Conservation (phyloP, 2,888 invertebrate genomes). For the Hermaeophaga mercurialis region DNA sequence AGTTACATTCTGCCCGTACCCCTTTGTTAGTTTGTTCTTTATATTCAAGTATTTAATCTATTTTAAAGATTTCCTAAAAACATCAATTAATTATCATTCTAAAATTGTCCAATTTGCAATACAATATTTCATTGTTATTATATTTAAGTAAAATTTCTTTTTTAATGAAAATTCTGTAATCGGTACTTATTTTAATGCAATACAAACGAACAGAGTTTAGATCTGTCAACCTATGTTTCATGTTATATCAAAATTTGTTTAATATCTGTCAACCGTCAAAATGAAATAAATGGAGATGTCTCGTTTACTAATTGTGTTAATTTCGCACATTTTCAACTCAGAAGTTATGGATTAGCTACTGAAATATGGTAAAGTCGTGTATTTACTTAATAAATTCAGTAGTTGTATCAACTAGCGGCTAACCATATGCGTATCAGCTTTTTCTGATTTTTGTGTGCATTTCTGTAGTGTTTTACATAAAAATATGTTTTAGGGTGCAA, state of each 20-base stretch:
- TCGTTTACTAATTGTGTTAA: slow-evolving; percentile 53
- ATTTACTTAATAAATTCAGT: not conserved
- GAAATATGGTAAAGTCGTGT: slow-evolving; percentile 54
- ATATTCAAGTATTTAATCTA: too few species aligned
- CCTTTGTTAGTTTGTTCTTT: too few species aligned
- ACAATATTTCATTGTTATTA: too few species aligned
- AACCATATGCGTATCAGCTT: slow-evolving; percentile 9
- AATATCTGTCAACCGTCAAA: slow-evolving; percentile 53
- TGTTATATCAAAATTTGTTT: slow-evolving; percentile 36
- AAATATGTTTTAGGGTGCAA: slow-evolving; percentile 81
- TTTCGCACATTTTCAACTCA: slow-evolving; percentile 54
- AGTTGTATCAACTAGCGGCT: not conserved
- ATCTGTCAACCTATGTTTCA: not conserved
- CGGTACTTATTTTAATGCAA: too few species aligned
- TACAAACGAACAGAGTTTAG: not conserved
- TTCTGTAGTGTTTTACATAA: too few species aligned
- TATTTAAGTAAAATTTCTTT: too few species aligned
- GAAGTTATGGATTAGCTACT: slow-evolving; percentile 57
- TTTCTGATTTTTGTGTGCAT: too few species aligned
- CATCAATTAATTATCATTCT: too few species aligned
- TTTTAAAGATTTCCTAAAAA: too few species aligned
- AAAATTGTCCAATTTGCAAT: too few species aligned
- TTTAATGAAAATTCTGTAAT: too few species aligned
- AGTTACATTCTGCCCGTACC: too few species aligned
- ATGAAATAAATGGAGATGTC: slow-evolving; percentile 57